Base-by-base conservation (phyloP, 2,888 invertebrate genomes). In the Ichneumon xanthorius region DNA sequence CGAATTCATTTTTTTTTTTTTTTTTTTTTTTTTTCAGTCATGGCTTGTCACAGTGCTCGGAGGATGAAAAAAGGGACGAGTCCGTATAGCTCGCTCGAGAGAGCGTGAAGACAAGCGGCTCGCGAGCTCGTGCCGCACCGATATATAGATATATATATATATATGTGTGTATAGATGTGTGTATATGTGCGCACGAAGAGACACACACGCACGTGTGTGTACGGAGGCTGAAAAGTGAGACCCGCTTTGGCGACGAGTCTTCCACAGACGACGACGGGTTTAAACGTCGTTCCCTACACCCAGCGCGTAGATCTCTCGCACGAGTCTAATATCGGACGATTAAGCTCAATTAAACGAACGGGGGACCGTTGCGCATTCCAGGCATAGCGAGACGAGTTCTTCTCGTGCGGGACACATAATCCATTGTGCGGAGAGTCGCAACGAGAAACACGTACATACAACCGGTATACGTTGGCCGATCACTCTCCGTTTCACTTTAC, bases 331-430 rank as follows among this genome's bases (percentile, higher is more conserved):
- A 92, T 92, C 91, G 89, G 89, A 88, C 91, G 89, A 93, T 93
- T 93, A 93, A 91, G 91, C 89, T 91, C 93, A 92, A 93, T 93
- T 93, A 93, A 91, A 92, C 89, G 87, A 87, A 87, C 90, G 90
- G 89, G 88, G 89, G 89, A 90, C 85, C 76, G 83, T 88, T 88
- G 90, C 89, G 89, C 92, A 93, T 93, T 92, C 92, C 92, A 87
- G 77, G 89, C 91, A 91, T 92, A 89, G 88, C 88, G 87, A 85
- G 82, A 85, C 85, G 77, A 72, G 48, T 53, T 78, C 84, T 72
- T n/a, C 71, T 30, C 6, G 14, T 50, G 11, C 48, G 19, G 61
- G 65, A 50, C 79, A 70, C 79, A 70, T 40, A 19, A 30, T 50
- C 50, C 68, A 58, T 63, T 63, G 61, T 63, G 26, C 33, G 14